Percentiles rank a stretch among this genome's conserved stretches.
These are phyloP conservation scores for Silurus meridionalis DNA, from an alignment of 2,113 vertebrate species.

Conservation along the genomic window DNA sequence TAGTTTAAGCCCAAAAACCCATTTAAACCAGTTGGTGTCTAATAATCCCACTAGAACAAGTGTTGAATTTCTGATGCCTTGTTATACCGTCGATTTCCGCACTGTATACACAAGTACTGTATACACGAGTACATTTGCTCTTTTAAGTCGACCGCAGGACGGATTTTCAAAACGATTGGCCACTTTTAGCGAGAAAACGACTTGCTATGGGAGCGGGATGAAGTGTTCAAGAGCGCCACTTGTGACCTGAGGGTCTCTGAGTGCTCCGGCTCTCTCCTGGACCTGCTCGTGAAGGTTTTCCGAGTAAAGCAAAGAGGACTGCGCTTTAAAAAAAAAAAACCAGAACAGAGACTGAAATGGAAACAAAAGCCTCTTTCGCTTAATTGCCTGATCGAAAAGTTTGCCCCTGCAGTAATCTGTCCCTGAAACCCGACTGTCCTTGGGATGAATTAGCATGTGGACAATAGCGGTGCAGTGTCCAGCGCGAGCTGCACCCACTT, in stretches of 20 bases:
- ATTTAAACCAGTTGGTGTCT: not conserved
- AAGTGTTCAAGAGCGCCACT: conserved; percentile 53
- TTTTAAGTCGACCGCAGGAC: conserved; percentile 42
- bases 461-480: conserved; percentile 67
- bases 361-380: conserved; percentile 70
- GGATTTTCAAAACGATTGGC: conserved; percentile 53
- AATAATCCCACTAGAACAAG: not conserved
- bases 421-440: conserved; percentile 63
- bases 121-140: conserved; percentile 32
- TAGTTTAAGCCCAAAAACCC: not conserved
- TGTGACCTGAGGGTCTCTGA: conserved; percentile 61
- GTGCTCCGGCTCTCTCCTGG: conserved; percentile 51
- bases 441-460: conserved; percentile 67
- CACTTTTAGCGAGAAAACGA: conserved; percentile 53
- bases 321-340: conserved; percentile 67
- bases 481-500: conserved; percentile 67
- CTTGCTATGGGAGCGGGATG: conserved; percentile 40
- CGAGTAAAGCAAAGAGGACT: conserved; percentile 47
- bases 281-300: conserved; percentile 53
- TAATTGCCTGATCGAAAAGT: conserved; percentile 69
- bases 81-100: not conserved
- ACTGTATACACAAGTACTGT: not conserved
- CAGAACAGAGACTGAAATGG: conserved; percentile 63
- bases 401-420: conserved; percentile 64
- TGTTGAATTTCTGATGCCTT: not conserved